These are phyloP conservation scores for Barypeithes pellucidus DNA, from an alignment of 2,888 invertebrate genomes.

Conservation along the genomic window DNA sequence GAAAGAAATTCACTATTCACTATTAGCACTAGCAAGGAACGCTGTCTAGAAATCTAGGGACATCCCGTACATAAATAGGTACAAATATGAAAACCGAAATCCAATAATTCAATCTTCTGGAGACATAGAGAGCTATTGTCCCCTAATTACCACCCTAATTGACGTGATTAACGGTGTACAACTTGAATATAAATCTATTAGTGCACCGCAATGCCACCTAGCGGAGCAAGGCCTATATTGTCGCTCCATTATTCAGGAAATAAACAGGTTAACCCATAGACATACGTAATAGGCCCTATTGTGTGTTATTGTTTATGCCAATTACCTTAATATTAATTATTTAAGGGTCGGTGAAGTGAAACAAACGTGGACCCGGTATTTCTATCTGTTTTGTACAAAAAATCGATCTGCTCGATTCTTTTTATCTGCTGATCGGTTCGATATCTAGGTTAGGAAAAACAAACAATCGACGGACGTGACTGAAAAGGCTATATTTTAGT, in stretches of 20 bases:
- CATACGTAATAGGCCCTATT: constrained; percentile 44
- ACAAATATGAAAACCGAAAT: constrained; percentile 24
- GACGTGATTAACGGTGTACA: constrained; percentile 51
- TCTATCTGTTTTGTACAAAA: too few relatives aligned
- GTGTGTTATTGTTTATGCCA: constrained; percentile 41
- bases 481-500: too few relatives aligned
- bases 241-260: constrained; percentile 46
- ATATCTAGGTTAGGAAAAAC: too few relatives aligned
- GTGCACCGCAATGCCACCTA: constrained; percentile 43
- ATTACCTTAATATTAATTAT: constrained; percentile 49
- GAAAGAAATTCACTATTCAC: too few relatives aligned
- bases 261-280: constrained; percentile 51
- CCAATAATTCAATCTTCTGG: constrained; percentile 43
- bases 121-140: constrained; percentile 49
- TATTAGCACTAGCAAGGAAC: too few relatives aligned
- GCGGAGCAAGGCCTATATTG: constrained; percentile 38
- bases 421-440: too few relatives aligned
- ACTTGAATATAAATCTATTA: constrained; percentile 54
- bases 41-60: too few relatives aligned
- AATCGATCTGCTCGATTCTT: too few relatives aligned
- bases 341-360: constrained; percentile 16
- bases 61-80: too few relatives aligned
- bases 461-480: too few relatives aligned
- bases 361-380: too few relatives aligned
- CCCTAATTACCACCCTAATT: constrained; percentile 51